phyloP scores from a whole-genome alignment of 1,140 invertebrate species.

The Drosophila seguyi region DNA sequence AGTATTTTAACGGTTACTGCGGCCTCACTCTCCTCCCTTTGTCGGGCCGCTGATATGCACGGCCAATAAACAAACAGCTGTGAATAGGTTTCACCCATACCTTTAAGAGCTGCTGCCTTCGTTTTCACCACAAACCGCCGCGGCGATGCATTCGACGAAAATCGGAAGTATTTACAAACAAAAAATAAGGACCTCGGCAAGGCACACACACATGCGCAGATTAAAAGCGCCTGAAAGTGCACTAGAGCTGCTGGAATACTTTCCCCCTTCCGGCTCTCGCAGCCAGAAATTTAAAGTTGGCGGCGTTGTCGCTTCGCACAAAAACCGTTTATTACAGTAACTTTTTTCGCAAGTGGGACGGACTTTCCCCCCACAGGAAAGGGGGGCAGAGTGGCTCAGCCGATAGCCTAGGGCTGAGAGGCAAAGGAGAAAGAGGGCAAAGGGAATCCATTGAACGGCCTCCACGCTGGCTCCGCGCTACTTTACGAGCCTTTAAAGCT shows the following conservation, averaged over 20 bases:
- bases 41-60: constrained; percentile 30
- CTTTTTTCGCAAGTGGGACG: constrained; percentile 27
- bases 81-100: constrained; percentile 22
- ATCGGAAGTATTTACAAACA: constrained; percentile 28
- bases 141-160: constrained; percentile 10
- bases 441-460: constrained; percentile 48
- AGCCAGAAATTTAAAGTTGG: constrained; percentile 56
- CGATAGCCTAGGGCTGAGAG: neutral
- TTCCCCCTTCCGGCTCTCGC: constrained; percentile 29
- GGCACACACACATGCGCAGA: constrained; percentile 18
- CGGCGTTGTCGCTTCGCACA: constrained; percentile 38
- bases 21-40: constrained; percentile 30
- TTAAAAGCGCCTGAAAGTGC: constrained; percentile 50
- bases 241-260: constrained; percentile 39
- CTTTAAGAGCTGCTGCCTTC: constrained; percentile 2
- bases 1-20: constrained; percentile 39
- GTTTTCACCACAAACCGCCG: neutral
- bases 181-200: constrained; percentile 12
- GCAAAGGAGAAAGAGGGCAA: neutral
- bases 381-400: neutral
- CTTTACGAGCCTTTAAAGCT: constrained; percentile 71
- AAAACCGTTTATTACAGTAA: constrained; percentile 61
- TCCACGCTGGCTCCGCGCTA: constrained; percentile 20
- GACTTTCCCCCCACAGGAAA: neutral
- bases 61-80: constrained; percentile 41